Evolutionary conservation across 92 coral and sea anemone genomes (phyloP), one percentile per base, ranked within the genome.

Genomic region (Heteractis magnifica): DNA sequence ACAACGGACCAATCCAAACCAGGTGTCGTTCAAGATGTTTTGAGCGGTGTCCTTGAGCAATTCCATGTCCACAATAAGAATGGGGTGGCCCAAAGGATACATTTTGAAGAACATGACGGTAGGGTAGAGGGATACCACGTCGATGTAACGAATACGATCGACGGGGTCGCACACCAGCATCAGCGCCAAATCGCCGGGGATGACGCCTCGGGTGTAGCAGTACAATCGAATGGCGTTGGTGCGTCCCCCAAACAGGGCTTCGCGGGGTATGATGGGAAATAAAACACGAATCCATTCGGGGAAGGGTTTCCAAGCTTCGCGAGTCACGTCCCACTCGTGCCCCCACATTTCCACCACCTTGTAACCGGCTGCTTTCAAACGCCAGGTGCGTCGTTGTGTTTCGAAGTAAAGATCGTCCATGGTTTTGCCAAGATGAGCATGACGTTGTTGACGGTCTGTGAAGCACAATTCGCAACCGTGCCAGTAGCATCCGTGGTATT

Each of bases 51-150:
- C 10, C 71, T n/a, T 65, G 26, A 19, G 8, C 20, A 65, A 20
- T 20, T 18, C 19, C 7, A 18, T n/a, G 71, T n/a, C 19, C 71
- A 19, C 83, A 79, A 6, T 79, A 19, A 14, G 49, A 4, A 18
- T 44, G 0, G 90, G 90, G 65, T 87, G 90, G 0, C 90, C 90
- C 60, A 87, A 6, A 0, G 86, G 90, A 23, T 74, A 82, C 9
- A 12, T n/a, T 50, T 15, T 23, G 1, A 23, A 18, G 65, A 52
- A 64, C 75, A 77, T 71, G 56, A 88, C 90, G 51, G 21, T n/a
- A 20, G 91, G 88, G 51, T 88, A 87, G 51, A 87, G 60, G 20
- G 82, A 81, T 3, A 79, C 78, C 52, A 81, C 83, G 53, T 87
- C 90, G 49, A 62, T 65, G 62, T 87, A 87, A 23, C 82, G 75